phyloP scores from a whole-genome alignment of 2,113 vertebrate genomes.

The Gymnorhina tibicen region DNA sequence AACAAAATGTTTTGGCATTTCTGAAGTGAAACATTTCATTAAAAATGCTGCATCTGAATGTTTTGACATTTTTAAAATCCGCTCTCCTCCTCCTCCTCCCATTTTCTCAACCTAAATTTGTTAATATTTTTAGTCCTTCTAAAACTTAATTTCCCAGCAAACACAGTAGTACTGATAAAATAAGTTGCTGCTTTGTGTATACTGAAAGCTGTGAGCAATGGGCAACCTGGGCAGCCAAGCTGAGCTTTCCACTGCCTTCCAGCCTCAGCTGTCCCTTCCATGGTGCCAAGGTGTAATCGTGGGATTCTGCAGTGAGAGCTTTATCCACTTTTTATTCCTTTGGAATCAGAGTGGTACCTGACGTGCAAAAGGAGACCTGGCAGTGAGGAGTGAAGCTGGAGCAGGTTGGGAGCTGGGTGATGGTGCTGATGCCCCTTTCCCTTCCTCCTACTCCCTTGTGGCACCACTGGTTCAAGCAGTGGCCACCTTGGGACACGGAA shows the following conservation, averaged over 20 bases:
- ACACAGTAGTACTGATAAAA: background rate
- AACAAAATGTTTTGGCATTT: constrained; percentile 71
- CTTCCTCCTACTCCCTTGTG: background rate
- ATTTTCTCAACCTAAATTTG: constrained; percentile 32
- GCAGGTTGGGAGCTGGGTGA: background rate
- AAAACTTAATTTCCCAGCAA: background rate
- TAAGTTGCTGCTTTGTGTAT: background rate
- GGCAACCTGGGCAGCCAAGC: background rate
- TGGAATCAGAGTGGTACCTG: background rate
- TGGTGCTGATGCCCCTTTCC: background rate
- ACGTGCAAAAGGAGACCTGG: background rate
- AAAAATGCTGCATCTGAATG: constrained; percentile 55
- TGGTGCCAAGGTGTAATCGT: background rate
- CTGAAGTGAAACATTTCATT: constrained; percentile 65
- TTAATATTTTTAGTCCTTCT: constrained; percentile 33
- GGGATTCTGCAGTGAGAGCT: background rate
- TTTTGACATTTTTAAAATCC: constrained; percentile 60
- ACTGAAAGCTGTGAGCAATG: background rate
- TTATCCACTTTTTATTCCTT: background rate
- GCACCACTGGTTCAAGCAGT: background rate
- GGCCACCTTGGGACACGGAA: background rate
- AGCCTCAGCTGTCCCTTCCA: background rate
- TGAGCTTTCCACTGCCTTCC: background rate
- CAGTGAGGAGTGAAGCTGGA: background rate
- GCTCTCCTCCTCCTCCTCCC: background rate